A percentile compares a stretch with the other conserved stretches of the same genome.
Conservation (phyloP, 2,797 vertebrate species). For the Darevskia mixta region DNA sequence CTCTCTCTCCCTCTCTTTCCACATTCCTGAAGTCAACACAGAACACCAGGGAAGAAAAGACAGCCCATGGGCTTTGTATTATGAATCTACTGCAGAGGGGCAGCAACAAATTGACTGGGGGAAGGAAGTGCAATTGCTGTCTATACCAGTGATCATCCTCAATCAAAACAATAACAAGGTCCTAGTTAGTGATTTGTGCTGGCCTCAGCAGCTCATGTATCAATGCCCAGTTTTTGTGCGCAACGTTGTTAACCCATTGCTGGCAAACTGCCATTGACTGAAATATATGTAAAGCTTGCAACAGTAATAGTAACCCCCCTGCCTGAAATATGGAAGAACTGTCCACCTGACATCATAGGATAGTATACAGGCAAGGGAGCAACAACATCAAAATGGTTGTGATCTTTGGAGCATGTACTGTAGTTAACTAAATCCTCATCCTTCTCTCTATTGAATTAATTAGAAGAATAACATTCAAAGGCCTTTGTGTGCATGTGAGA, state of each 20-base stretch:
- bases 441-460: conserved; percentile 6
- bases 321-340: neutral
- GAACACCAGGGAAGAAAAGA: neutral
- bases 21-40: neutral
- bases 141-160: neutral
- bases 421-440: conserved; percentile 35
- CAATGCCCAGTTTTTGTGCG: neutral
- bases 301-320: neutral
- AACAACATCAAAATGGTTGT: conserved; percentile 3
- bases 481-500: neutral
- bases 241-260: neutral
- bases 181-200: conserved; percentile 6
- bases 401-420: neutral
- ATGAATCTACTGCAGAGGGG: neutral
- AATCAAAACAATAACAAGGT: neutral
- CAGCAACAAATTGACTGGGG: conserved; percentile 4
- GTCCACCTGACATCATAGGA: neutral
- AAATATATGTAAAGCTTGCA: neutral
- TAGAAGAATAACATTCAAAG: conserved; percentile 26
- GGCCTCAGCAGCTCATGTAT: neutral
- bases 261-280: neutral
- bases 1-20: neutral
- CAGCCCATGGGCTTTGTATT: neutral
- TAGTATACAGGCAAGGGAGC: neutral
- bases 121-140: neutral